A percentile compares a stretch with the other conserved stretches of the same genome.
phyloP scores from a whole-genome alignment of 1,140 invertebrate species.

The Rhynchophorus ferrugineus region DNA sequence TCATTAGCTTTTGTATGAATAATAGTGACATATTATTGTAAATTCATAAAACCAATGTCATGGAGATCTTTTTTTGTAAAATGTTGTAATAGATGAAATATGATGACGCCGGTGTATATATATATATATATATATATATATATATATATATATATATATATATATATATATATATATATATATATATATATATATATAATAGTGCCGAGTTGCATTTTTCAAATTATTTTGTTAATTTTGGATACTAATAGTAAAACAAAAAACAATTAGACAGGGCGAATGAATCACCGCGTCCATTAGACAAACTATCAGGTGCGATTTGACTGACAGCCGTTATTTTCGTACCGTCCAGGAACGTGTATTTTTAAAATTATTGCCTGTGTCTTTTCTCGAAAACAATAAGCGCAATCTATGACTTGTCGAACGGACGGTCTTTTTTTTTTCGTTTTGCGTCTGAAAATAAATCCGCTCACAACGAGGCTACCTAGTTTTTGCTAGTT shows the following conservation, averaged over 20 bases:
- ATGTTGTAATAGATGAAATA: not conserved
- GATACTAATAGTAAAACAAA: not conserved
- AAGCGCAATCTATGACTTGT: not conserved
- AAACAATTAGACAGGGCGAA: not conserved
- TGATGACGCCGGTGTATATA: not conserved
- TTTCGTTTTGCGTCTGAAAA: not conserved
- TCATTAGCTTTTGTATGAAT: too few relatives aligned
- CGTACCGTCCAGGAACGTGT: not conserved
- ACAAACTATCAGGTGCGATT: not conserved
- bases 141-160: not conserved
- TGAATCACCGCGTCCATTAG: not conserved
- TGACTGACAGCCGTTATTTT: not conserved
- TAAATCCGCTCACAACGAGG: not conserved
- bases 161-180: not conserved
- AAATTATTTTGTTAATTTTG: not conserved
- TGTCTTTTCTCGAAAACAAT: not conserved
- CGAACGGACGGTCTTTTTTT: not conserved
- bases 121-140: not conserved
- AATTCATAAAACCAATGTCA: too few relatives aligned
- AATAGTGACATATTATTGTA: too few relatives aligned
- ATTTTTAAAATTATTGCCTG: not conserved
- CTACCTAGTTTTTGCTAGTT: not conserved
- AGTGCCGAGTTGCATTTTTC: not conserved
- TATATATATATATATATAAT: not conserved
- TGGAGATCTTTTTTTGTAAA: too few relatives aligned